A percentile compares a stretch with the other conserved stretches of the same genome.
Conservation (phyloP, 2,113 vertebrate genomes). For the Ptychochromis oligacanthus region DNA sequence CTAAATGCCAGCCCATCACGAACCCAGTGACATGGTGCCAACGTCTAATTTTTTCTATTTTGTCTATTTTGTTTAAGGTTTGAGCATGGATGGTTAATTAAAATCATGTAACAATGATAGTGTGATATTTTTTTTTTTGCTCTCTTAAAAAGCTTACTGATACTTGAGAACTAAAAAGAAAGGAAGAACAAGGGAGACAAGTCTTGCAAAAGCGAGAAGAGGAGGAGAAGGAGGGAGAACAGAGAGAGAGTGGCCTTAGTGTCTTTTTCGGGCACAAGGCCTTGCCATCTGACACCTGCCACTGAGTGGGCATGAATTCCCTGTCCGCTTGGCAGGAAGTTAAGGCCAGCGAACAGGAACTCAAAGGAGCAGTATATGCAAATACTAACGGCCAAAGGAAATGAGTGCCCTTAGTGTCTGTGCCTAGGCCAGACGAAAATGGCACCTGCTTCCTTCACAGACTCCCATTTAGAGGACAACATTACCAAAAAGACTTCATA, state of each 20-base stretch:
- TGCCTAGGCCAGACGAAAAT: conserved; percentile 64
- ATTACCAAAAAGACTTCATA: conserved; percentile 53
- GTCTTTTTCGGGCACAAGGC: conserved; percentile 75
- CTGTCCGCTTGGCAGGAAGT: conserved; percentile 80
- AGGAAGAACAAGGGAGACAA: conserved; percentile 9
- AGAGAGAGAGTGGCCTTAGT: conserved; percentile 69
- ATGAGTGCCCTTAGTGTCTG: conserved; percentile 68
- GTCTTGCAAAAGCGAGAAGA: conserved; percentile 17
- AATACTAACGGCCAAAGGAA: conserved; percentile 74
- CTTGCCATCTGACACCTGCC: conserved; percentile 82
- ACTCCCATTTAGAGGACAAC: conserved; percentile 67
- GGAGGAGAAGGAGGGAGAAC: conserved; percentile 16
- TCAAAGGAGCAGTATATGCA: conserved; percentile 76
- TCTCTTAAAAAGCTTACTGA: conserved; percentile 28
- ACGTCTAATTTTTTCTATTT: not conserved
- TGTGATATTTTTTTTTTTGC: not conserved
- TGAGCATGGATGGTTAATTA: not conserved
- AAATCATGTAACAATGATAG: not conserved
- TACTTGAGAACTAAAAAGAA: conserved; percentile 22
- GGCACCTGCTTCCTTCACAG: conserved; percentile 80
- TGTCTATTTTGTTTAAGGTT: not conserved
- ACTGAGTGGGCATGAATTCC: conserved; percentile 73
- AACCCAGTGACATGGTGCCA: conserved; percentile 2
- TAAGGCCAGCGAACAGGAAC: conserved; percentile 69
- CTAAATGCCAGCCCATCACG: conserved; percentile 42